Percentiles rank a stretch among this genome's conserved stretches.
Evolutionary conservation across 2,113 vertebrate species (phyloP).

Genomic region (Hypocryptadius cinnamomeus): DNA sequence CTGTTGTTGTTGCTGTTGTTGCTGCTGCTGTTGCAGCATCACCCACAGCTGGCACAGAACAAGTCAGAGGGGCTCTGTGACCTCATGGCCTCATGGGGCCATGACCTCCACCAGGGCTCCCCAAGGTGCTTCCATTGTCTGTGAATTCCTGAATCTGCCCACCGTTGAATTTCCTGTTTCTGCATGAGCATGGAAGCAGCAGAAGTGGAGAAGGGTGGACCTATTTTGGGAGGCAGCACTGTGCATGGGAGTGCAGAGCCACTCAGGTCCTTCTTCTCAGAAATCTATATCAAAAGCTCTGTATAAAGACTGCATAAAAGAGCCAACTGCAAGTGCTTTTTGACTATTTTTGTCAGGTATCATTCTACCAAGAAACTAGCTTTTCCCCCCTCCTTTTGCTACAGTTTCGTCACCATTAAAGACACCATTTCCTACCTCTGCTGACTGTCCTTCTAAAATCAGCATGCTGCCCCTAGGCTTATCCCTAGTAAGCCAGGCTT

Average conservation of each 20-base stretch:
- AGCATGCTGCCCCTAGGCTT: accelerated
- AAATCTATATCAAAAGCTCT: neutral
- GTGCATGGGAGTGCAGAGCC: neutral
- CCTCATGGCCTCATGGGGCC: accelerated
- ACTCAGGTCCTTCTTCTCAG: neutral
- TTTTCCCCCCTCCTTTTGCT: neutral
- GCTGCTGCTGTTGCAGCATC: neutral
- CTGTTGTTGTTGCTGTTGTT: accelerated
- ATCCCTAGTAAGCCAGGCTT: neutral
- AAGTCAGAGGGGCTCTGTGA: neutral
- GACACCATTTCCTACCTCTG: neutral
- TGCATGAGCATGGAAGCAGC: neutral
- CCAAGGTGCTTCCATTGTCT: neutral
- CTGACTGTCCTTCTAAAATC: neutral
- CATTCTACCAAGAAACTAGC: neutral
- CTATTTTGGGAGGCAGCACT: neutral
- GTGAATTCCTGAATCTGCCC: neutral
- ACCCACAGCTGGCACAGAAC: neutral
- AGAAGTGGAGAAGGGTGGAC: neutral
- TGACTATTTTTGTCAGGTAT: neutral
- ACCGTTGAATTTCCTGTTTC: neutral
- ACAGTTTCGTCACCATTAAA: neutral
- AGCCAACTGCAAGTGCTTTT: neutral
- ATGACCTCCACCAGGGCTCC: neutral
- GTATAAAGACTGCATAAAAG: neutral